Percentiles rank a stretch among this genome's conserved stretches.
Evolutionary conservation across 2,888 invertebrate species (phyloP).

Genomic region (Meta bourneti): DNA sequence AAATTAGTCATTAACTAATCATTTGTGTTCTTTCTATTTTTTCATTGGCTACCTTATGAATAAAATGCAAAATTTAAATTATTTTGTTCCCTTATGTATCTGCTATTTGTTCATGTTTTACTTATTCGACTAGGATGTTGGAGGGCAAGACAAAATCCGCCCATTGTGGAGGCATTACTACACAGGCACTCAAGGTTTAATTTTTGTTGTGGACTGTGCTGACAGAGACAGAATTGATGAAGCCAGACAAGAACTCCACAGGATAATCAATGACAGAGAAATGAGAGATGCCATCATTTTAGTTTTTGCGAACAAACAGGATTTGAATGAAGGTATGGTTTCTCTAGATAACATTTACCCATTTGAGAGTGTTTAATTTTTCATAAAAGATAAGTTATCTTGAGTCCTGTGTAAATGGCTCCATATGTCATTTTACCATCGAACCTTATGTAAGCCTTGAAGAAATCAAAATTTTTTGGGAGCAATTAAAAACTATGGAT

Average conservation of each 20-base stretch:
- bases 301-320: slow-evolving; percentile 99
- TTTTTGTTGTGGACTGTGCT: slow-evolving; percentile 99
- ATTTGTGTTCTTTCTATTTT: too few relatives aligned
- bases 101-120: not conserved
- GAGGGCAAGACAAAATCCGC: slow-evolving; percentile 99
- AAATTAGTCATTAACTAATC: too few relatives aligned
- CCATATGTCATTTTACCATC: too few relatives aligned
- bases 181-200: slow-evolving; percentile 97
- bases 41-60: too few relatives aligned
- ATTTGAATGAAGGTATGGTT: slow-evolving; percentile 93
- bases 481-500: too few relatives aligned
- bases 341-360: not conserved
- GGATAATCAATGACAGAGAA: slow-evolving; percentile 99
- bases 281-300: slow-evolving; percentile 99
- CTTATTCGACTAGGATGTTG: slow-evolving; percentile 88
- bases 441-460: too few relatives aligned
- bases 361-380: not conserved
- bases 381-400: not conserved
- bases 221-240: slow-evolving; percentile 99
- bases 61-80: not conserved
- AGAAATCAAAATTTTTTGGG: too few relatives aligned
- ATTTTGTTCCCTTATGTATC: not conserved
- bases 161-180: slow-evolving; percentile 99
- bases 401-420: not conserved
- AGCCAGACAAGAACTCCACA: slow-evolving; percentile 97